These are phyloP conservation scores for Chaenogobius annularis DNA, from an alignment of 2,113 vertebrate species.

Conservation along the genomic window DNA sequence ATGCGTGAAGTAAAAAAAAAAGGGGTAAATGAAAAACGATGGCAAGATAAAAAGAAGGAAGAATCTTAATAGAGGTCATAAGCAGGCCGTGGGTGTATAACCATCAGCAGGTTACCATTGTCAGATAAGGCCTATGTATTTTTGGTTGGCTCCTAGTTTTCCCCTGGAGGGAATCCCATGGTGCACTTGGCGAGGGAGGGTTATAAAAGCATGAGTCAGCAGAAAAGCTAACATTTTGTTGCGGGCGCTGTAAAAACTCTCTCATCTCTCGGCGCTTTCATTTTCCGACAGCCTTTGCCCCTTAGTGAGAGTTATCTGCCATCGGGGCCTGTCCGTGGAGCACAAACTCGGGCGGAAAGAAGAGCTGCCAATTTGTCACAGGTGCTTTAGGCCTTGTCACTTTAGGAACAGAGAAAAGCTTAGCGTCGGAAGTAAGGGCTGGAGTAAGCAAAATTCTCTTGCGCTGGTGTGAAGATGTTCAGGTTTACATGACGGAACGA, in stretches of 20 bases:
- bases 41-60: neutral
- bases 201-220: conserved; percentile 60
- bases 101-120: conserved; percentile 66
- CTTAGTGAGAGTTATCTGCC: conserved; percentile 52
- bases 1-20: neutral
- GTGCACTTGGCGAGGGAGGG: conserved; percentile 29
- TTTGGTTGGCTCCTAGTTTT: conserved; percentile 38
- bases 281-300: conserved; percentile 49
- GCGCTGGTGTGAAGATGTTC: conserved; percentile 14
- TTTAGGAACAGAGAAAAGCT: conserved; percentile 40
- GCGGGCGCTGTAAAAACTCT: conserved; percentile 45
- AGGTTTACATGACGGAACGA: conserved; percentile 32
- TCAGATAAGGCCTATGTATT: conserved; percentile 52
- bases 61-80: conserved; percentile 53
- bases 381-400: conserved; percentile 55
- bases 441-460: conserved; percentile 24
- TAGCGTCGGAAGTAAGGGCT: conserved; percentile 32
- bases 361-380: conserved; percentile 55
- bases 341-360: conserved; percentile 57
- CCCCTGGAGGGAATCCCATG: conserved; percentile 44
- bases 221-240: conserved; percentile 43
- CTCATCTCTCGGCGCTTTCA: conserved; percentile 25
- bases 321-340: conserved; percentile 45
- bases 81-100: too few species aligned
- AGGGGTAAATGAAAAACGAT: neutral